These are phyloP conservation scores for Pilophorus perplexus DNA, from an alignment of 2,888 invertebrate species.

Conservation along the genomic window DNA sequence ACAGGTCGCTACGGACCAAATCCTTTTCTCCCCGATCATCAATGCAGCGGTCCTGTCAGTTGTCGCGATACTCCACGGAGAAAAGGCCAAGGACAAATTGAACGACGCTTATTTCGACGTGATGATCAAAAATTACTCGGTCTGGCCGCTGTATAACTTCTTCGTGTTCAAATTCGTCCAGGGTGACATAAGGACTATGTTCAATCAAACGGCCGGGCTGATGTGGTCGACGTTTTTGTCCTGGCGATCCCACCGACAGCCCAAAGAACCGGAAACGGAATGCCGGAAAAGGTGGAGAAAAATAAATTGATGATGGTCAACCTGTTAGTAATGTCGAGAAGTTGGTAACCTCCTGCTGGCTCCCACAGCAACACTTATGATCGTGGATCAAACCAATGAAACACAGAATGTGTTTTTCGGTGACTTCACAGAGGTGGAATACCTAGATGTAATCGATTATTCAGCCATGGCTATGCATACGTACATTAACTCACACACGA, in stretches of 20 bases:
- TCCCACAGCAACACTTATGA: neutral
- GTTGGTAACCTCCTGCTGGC: neutral
- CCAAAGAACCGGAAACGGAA: too few relatives aligned
- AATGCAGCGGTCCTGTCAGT: neutral
- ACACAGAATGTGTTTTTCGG: too few relatives aligned
- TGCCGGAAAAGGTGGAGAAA: too few relatives aligned
- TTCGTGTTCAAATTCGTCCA: neutral
- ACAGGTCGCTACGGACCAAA: neutral
- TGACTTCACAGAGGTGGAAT: too few relatives aligned
- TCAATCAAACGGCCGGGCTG: neutral
- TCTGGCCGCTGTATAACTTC: neutral
- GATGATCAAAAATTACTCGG: neutral
- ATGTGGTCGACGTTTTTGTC: neutral
- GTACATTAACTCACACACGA: too few relatives aligned
- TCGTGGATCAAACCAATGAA: too few relatives aligned
- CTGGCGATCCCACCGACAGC: neutral
- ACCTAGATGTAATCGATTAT: too few relatives aligned
- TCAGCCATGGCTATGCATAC: too few relatives aligned
- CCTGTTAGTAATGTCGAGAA: too few relatives aligned
- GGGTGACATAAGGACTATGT: neutral
- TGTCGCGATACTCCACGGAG: neutral
- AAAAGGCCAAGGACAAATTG: neutral
- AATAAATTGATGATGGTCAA: neutral
- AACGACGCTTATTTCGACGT: neutral
- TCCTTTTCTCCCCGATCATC: neutral